Conservation (phyloP, 2,888 invertebrate genomes). For the Kryphioiulus occultus region DNA sequence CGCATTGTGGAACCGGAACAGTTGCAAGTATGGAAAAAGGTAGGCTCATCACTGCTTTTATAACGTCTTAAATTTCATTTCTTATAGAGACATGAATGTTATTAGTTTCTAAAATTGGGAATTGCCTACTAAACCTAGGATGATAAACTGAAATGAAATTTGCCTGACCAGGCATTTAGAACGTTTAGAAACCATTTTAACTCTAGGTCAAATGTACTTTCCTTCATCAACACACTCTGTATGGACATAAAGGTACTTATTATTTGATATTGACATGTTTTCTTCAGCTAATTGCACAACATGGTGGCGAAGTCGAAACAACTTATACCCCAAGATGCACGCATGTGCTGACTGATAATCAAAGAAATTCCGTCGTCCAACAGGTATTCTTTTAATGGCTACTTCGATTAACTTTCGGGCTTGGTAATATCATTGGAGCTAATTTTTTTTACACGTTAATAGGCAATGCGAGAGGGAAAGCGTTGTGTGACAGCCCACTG, state of each 20-base stretch:
- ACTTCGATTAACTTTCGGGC: neutral
- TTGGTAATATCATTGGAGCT: neutral
- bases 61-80: slow-evolving; percentile 68
- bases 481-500: slow-evolving; percentile 84
- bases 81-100: too few species aligned
- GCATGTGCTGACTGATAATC: slow-evolving; percentile 90
- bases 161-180: too few species aligned
- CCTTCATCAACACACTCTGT: too few species aligned
- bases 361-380: slow-evolving; percentile 88
- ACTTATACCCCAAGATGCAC: slow-evolving; percentile 86
- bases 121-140: too few species aligned
- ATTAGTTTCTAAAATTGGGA: too few species aligned
- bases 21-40: slow-evolving; percentile 56
- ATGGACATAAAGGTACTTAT: too few species aligned
- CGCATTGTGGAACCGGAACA: slow-evolving; percentile 59
- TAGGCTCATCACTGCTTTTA: slow-evolving; percentile 52
- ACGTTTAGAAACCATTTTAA: too few species aligned
- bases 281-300: slow-evolving; percentile 71
- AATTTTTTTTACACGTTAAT: slow-evolving; percentile 33
- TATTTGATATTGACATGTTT: slow-evolving; percentile 41
- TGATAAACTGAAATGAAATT: too few species aligned
- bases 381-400: slow-evolving; percentile 68
- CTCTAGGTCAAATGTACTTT: too few species aligned
- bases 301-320: slow-evolving; percentile 87
- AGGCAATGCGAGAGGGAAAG: slow-evolving; percentile 71